Base-by-base conservation (phyloP, 2,113 vertebrate species). In the Mastomys coucha region DNA sequence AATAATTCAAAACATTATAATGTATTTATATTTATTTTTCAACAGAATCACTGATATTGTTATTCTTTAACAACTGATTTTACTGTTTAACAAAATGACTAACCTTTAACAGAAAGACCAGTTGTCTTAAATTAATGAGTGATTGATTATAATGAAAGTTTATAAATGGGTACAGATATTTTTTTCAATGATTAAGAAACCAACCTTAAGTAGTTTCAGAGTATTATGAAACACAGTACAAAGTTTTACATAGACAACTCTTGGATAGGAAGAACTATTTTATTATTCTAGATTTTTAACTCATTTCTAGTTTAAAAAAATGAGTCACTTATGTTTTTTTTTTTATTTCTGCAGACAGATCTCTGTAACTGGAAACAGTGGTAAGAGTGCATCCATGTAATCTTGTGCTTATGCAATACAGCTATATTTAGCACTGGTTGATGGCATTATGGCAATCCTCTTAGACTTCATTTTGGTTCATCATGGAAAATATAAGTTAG, bases 281-380 rank as follows among this genome's bases (percentile, higher is more conserved):
- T 36, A 85, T 82, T 16, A 88, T 84, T 77, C 90, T 93, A 36
- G 24, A 84, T 39, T 95, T 92, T 92, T 13, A 87, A 80, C 58
- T 67, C 39, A 4, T 75, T 91, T 94, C 86, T 67, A 82, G 33
- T 93, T 84, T 75, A 58, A 93, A 58, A 93, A 94, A 91, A 88
- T 51, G 45, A 70, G 33, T 65, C 13, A 90, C 72, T 26, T 75
- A 70, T 5, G 20, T 14, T n/a, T 12, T 87, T 81, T 89, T 76
- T 92, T 60, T n/a, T n/a, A n/a, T n/a, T n/a, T n/a, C n/a, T 73
- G 89, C 60, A 86, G 87, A 76, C 10, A 80, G 5, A 95, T 76
- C n/a, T 86, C 19, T 33, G 5, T 95, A n/a, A 77, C 70, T 56
- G 75, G 89, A 84, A 87, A 84, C 26, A 73, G 42, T 81, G 76